Evolutionary conservation across 2,797 vertebrate species (phyloP).

Genomic region (Uromys caudimaculatus): DNA sequence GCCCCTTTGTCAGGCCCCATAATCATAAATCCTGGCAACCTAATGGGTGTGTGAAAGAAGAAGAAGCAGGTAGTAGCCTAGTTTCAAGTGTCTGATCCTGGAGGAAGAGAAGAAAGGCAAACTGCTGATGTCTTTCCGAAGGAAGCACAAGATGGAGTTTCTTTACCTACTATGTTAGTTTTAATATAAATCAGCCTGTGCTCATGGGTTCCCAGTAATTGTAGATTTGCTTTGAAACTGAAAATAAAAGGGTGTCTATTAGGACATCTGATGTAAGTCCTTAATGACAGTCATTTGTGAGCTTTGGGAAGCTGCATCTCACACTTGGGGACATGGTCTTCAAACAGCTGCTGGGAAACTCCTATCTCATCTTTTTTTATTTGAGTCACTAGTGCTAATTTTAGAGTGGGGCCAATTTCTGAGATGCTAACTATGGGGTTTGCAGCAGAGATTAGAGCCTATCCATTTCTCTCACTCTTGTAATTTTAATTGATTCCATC

Average conservation of each 20-base stretch:
- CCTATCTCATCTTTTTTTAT: slow-evolving; percentile 7
- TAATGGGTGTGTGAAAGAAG: neutral
- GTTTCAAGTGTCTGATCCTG: neutral
- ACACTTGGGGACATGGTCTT: neutral
- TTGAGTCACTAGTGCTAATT: slow-evolving; percentile 58
- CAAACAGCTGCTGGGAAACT: slow-evolving; percentile 53
- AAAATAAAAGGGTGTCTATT: slow-evolving; percentile 46
- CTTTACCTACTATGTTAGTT: neutral
- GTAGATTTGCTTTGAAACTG: slow-evolving; percentile 57
- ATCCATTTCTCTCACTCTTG: neutral
- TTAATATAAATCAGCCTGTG: neutral
- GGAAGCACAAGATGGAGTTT: neutral
- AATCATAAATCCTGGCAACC: neutral
- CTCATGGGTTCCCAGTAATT: neutral
- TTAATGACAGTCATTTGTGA: slow-evolving; percentile 60
- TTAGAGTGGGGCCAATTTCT: slow-evolving; percentile 28
- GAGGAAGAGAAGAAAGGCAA: neutral
- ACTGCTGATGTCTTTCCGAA: neutral
- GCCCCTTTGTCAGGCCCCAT: slow-evolving; percentile 9
- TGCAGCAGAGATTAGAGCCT: neutral
- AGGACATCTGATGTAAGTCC: slow-evolving; percentile 42
- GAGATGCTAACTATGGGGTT: neutral
- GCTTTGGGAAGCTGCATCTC: neutral
- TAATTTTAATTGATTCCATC: neutral
- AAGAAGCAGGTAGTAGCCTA: neutral